Evolutionary conservation across 2,113 vertebrate genomes (phyloP).

Genomic region (Hydropotes inermis): DNA sequence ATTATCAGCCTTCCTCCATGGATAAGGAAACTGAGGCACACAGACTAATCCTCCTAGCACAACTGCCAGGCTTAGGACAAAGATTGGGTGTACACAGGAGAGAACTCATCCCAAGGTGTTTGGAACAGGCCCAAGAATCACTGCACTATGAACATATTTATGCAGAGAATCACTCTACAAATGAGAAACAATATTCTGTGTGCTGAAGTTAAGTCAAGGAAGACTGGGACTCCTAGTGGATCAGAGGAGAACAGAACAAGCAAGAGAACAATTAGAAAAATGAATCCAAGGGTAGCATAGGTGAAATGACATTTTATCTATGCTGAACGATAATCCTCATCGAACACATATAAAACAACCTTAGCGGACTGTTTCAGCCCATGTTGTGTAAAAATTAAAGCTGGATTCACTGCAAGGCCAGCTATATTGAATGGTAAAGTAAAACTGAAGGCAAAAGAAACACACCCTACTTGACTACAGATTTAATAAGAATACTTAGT

Average conservation of each 20-base stretch:
- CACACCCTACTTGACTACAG: background rate
- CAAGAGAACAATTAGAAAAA: background rate
- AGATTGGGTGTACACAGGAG: background rate
- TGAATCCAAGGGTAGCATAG: background rate
- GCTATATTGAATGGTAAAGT: background rate
- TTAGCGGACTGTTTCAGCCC: background rate
- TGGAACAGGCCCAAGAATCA: background rate
- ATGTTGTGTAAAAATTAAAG: background rate
- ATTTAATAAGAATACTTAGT: background rate
- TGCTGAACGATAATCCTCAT: background rate
- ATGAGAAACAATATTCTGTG: background rate
- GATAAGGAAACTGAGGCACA: background rate
- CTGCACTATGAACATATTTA: background rate
- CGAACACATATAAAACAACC: background rate
- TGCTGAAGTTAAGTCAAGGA: background rate
- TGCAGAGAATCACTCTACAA: background rate
- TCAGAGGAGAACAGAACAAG: background rate
- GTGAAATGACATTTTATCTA: background rate
- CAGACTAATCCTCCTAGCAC: background rate
- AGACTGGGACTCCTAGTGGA: background rate
- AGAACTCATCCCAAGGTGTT: background rate
- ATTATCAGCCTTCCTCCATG: background rate
- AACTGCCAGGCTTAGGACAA: background rate
- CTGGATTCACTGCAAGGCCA: background rate
- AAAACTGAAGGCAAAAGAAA: background rate